Evolutionary conservation across 1,140 invertebrate species (phyloP).

Genomic region (Littorina saxatilis): DNA sequence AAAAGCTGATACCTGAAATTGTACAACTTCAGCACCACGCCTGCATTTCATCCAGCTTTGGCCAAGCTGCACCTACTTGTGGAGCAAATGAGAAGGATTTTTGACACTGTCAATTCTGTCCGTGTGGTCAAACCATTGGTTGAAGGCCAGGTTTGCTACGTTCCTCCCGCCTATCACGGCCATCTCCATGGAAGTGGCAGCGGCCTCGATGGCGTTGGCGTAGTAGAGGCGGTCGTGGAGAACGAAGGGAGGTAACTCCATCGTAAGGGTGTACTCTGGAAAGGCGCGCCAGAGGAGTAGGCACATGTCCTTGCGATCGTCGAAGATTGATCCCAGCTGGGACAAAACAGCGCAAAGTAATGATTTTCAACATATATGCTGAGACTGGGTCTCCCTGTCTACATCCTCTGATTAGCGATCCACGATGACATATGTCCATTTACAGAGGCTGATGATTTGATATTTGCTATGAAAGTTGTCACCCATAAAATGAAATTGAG

Average conservation of each 20-base stretch:
- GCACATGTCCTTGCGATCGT: conserved; percentile 72
- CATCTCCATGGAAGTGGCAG: conserved; percentile 86
- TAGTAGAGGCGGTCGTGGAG: conserved; percentile 80
- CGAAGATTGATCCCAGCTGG: conserved; percentile 78
- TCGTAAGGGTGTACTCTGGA: conserved; percentile 78
- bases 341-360: neutral
- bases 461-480: too few species aligned
- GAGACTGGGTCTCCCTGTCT: too few species aligned
- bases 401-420: too few species aligned
- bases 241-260: conserved; percentile 78
- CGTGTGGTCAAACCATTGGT: conserved; percentile 67
- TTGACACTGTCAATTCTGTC: conserved; percentile 73
- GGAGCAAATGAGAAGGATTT: too few species aligned
- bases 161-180: conserved; percentile 82
- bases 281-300: conserved; percentile 81
- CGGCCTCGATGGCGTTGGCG: conserved; percentile 83
- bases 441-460: too few species aligned
- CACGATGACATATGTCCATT: too few species aligned
- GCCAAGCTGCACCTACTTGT: too few species aligned
- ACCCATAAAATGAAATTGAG: too few species aligned
- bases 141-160: conserved; percentile 79
- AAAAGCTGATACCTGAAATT: too few species aligned
- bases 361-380: too few species aligned
- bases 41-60: too few species aligned
- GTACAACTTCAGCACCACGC: too few species aligned